Evolutionary conservation across 2,888 invertebrate species (phyloP).

Genomic region (Tanytarsus gracilentus): DNA sequence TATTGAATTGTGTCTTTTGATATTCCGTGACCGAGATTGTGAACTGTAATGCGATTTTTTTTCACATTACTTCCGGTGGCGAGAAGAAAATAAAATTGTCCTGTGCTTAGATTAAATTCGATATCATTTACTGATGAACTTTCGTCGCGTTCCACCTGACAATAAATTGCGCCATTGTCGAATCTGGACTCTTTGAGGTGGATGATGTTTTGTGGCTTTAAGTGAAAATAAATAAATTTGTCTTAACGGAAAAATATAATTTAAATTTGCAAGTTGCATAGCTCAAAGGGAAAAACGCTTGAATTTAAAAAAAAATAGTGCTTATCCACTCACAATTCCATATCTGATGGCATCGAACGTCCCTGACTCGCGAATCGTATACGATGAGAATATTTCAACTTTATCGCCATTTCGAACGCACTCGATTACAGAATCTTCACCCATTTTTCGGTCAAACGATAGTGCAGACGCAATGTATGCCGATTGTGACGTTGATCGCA

Average conservation of each 20-base stretch:
- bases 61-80: not conserved
- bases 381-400: slow-evolving; percentile 56
- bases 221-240: no score
- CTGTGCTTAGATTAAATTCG: not conserved
- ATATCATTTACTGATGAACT: not conserved
- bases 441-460: slow-evolving; percentile 69
- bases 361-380: slow-evolving; percentile 51
- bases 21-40: not conserved
- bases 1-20: not conserved
- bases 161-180: not conserved
- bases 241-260: no score
- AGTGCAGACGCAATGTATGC: slow-evolving; percentile 65
- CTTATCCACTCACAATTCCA: slow-evolving; percentile 39
- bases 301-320: slow-evolving; percentile 29
- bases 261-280: not conserved
- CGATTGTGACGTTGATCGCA: slow-evolving; percentile 48
- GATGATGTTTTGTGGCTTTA: not conserved
- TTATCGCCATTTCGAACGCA: slow-evolving; percentile 58
- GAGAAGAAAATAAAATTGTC: not conserved
- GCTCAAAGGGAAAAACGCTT: not conserved
- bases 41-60: not conserved
- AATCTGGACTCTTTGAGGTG: not conserved
- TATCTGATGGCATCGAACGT: slow-evolving; percentile 36
- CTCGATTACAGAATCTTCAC: slow-evolving; percentile 74
- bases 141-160: not conserved